These are phyloP conservation scores for Corydoras maculifer DNA, from an alignment of 2,113 vertebrate species.

Conservation along the genomic window DNA sequence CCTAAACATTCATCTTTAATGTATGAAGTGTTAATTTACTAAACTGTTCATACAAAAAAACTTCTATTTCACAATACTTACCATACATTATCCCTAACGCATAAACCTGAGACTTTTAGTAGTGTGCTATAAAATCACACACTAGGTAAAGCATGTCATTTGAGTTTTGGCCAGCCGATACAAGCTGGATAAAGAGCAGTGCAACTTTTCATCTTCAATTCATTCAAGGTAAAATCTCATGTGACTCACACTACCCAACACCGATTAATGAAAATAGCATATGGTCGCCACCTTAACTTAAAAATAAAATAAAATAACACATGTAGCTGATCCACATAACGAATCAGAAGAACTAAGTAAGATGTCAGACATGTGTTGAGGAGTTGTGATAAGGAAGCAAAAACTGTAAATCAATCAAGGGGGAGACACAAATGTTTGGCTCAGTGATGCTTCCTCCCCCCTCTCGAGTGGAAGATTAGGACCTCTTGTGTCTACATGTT, in stretches of 20 bases:
- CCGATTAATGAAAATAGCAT: constrained; percentile 51
- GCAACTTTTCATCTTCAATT: too few relatives aligned
- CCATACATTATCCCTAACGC: too few relatives aligned
- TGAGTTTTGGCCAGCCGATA: too few relatives aligned
- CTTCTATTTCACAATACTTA: too few relatives aligned
- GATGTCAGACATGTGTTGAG: constrained; percentile 41
- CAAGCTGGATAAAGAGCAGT: too few relatives aligned
- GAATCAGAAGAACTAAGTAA: constrained; percentile 40
- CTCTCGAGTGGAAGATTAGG: constrained; percentile 28
- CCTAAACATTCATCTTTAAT: too few relatives aligned
- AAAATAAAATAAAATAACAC: constrained; percentile 52
- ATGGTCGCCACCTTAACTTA: constrained; percentile 45
- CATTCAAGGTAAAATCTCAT: too few relatives aligned
- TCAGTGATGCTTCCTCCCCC: not conserved
- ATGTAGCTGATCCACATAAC: constrained; percentile 54
- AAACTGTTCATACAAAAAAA: too few relatives aligned
- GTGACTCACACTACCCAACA: constrained; percentile 5
- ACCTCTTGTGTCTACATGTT: constrained; percentile 29
- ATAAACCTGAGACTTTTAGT: too few relatives aligned
- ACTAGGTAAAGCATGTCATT: too few relatives aligned
- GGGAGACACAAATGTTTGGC: constrained; percentile 25
- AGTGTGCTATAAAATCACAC: too few relatives aligned
- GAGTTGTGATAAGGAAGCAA: constrained; percentile 18
- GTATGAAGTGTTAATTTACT: too few relatives aligned
- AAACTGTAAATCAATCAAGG: constrained; percentile 26